Conservation (phyloP, 2,797 vertebrate genomes). For the Salarias fasciatus region DNA sequence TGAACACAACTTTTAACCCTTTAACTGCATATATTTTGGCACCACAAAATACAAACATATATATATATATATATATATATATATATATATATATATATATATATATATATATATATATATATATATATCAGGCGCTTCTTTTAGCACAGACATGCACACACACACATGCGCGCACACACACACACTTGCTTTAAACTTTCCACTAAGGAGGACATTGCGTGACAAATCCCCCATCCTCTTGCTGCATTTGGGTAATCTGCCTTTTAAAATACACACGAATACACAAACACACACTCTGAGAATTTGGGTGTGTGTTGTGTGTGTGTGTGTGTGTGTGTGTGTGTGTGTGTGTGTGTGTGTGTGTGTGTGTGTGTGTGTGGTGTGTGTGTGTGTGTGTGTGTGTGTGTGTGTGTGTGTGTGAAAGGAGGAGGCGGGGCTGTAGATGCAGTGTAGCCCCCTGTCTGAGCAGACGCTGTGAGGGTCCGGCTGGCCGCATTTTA, state of each 20-base stretch:
- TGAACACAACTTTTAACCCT: slow-evolving; percentile 84
- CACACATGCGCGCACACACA: slow-evolving; percentile 10
- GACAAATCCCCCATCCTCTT: slow-evolving; percentile 77
- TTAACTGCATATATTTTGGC: slow-evolving; percentile 74
- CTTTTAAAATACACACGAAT: slow-evolving; percentile 71
- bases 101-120: too few species aligned
- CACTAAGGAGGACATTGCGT: slow-evolving; percentile 78
- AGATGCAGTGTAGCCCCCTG: slow-evolving; percentile 75
- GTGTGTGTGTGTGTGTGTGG: slow-evolving; percentile 65
- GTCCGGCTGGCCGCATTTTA: slow-evolving; percentile 81
- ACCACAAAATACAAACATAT: slow-evolving; percentile 57
- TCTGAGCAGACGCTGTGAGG: slow-evolving; percentile 77
- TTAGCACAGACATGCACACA: slow-evolving; percentile 12
- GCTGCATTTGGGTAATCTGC: slow-evolving; percentile 78
- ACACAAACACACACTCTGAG: slow-evolving; percentile 71
- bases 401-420: slow-evolving; percentile 60
- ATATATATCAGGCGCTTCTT: slow-evolving; percentile 54
- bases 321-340: slow-evolving; percentile 64
- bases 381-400: slow-evolving; percentile 56
- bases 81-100: too few species aligned
- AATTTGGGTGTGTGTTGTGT: slow-evolving; percentile 63
- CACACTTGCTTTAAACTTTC: slow-evolving; percentile 63
- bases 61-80: too few species aligned
- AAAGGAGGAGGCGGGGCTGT: slow-evolving; percentile 52
- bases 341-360: slow-evolving; percentile 57